Base-by-base conservation (phyloP, 2,888 invertebrate genomes). In the Protophormia terraenovae region DNA sequence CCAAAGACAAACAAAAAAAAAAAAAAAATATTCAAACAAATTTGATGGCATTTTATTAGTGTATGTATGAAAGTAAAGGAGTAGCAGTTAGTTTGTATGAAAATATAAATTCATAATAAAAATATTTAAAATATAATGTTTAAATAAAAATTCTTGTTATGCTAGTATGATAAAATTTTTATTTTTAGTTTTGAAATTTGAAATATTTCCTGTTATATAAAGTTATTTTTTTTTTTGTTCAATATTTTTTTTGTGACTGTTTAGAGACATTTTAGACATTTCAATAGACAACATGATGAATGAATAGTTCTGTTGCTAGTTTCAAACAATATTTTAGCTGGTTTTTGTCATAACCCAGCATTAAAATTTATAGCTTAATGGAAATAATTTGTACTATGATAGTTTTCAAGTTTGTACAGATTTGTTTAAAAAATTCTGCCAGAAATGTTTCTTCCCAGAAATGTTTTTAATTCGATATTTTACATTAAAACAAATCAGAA, bases 271-370 rank as follows among this genome's bases (percentile, higher is more conserved):
- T 78, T 62, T 27, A 71, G 60, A 78, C 60, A 71, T 78, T 71
- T 71, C 78, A 69, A 71, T 71, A 76, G 76, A 76, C 76, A 76
- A 71, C 69, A 71, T 71, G 71, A 79, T 79, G 41, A 62, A 78
- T 78, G 78, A 78, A 62, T 69, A 71, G 50, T 71, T 67, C 27
- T 29, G 53, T 32, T 53, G 69, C 35, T 35, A 38, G 22, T 14
- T 41, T 29, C 4, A 29, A 72, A 45, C 29, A n/a, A 72, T 0
- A 24, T 3, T 0, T 24, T 22, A n/a, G n/a, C n/a, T n/a, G n/a
- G n/a, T 64, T 27, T 19, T 55, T 27, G 16, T 8, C 6, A 19
- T 47, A 50, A 50, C 19, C 75, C 62, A 75, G 38, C 50, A 22
- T 19, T n/a, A n/a, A n/a, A n/a, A n/a, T n/a, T n/a, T n/a, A n/a